Percentiles rank a stretch among this genome's conserved stretches.
phyloP scores from a whole-genome alignment of 2,113 vertebrate genomes.

The Megaceryle maxima region DNA sequence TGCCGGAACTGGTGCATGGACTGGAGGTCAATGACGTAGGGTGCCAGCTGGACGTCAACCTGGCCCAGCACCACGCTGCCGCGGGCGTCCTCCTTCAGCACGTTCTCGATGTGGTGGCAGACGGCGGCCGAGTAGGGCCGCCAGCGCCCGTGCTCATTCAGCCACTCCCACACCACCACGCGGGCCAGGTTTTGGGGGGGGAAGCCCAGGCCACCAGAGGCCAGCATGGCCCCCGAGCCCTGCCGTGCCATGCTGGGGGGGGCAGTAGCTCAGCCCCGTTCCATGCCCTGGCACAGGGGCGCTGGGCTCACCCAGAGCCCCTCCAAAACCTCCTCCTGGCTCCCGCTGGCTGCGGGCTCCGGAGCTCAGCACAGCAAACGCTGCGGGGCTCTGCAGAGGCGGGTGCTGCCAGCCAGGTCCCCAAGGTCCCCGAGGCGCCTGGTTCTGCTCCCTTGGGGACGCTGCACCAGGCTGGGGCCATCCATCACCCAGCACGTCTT shows the following conservation, averaged over 20 bases:
- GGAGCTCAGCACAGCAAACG: not conserved
- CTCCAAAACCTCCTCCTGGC: fast-evolving
- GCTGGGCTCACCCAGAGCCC: not conserved
- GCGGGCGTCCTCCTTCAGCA: slow-evolving; percentile 87
- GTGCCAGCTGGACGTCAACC: slow-evolving; percentile 88
- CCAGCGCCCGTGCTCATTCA: slow-evolving; percentile 94
- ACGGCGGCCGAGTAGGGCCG: slow-evolving; percentile 90
- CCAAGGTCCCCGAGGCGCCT: not conserved
- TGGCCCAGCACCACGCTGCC: slow-evolving; percentile 91
- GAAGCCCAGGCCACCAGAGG: slow-evolving; percentile 79
- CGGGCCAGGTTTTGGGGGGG: slow-evolving; percentile 89
- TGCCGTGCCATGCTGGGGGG: slow-evolving; percentile 69
- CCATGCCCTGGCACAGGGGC: not conserved
- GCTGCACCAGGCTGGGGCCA: not conserved
- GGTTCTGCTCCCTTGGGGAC: not conserved
- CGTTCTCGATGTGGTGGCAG: slow-evolving; percentile 94
- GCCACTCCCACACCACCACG: slow-evolving; percentile 97
- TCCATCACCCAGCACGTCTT: slow-evolving; percentile 4
- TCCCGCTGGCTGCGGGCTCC: not conserved
- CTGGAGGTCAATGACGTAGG: slow-evolving; percentile 95
- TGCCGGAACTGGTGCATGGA: slow-evolving; percentile 98
- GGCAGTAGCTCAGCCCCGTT: not conserved
- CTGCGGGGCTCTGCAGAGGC: not conserved
- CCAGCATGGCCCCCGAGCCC: slow-evolving; percentile 65
- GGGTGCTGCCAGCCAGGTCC: not conserved